phyloP scores from a whole-genome alignment of 2,113 vertebrate species.

The Tragelaphus buxtoni region DNA sequence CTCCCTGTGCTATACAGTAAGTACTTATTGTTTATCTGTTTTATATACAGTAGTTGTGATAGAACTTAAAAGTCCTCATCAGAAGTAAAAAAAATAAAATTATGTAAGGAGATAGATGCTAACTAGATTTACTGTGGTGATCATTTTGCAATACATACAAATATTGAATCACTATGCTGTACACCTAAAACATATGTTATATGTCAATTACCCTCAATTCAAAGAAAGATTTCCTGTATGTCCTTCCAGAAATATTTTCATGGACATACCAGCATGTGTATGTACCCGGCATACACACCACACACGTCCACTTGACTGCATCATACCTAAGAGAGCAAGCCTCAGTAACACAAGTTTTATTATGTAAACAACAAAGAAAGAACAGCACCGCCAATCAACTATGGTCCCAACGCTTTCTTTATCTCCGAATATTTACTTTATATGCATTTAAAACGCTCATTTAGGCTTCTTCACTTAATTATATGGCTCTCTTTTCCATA shows the following conservation, averaged over 20 bases:
- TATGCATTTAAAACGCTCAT: neutral
- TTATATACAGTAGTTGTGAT: neutral
- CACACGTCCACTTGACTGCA: neutral
- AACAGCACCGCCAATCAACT: neutral
- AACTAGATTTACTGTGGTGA: neutral
- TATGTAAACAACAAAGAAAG: neutral
- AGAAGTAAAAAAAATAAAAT: neutral
- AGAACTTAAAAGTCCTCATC: neutral
- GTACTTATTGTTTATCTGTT: neutral
- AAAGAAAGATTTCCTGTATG: neutral
- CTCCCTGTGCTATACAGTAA: neutral
- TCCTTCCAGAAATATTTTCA: neutral
- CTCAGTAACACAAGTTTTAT: neutral
- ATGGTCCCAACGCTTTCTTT: neutral
- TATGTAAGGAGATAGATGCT: neutral
- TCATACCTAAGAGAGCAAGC: neutral
- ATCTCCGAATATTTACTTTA: neutral
- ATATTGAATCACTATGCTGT: neutral
- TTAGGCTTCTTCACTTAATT: neutral
- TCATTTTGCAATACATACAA: neutral
- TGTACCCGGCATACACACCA: neutral
- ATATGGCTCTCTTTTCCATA: neutral
- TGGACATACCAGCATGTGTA: neutral
- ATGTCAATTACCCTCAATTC: neutral
- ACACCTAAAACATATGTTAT: neutral